A percentile compares a stretch with the other conserved stretches of the same genome.
phyloP scores from a whole-genome alignment of 2,797 vertebrate species.

The Vultur gryphus region DNA sequence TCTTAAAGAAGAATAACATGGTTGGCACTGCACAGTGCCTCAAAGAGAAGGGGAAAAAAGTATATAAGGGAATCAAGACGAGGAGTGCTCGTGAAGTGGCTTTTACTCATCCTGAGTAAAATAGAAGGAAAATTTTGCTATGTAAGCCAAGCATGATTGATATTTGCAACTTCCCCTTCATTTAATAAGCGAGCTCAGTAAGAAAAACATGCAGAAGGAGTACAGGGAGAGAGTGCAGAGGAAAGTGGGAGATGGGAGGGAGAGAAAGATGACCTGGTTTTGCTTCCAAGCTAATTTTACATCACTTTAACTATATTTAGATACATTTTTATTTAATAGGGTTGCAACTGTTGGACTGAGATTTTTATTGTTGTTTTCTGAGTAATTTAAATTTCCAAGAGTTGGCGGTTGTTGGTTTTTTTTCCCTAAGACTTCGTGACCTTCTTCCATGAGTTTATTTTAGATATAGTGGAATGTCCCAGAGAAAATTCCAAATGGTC shows the following conservation, averaged over 20 bases:
- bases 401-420: not conserved
- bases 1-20: not conserved
- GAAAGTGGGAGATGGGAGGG: not conserved
- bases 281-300: constrained; percentile 21
- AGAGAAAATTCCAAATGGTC: constrained; percentile 65
- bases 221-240: not conserved
- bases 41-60: not conserved
- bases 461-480: constrained; percentile 42
- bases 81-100: not conserved
- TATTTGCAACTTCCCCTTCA: not conserved
- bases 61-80: not conserved
- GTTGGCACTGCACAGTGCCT: not conserved
- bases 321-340: not conserved
- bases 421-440: not conserved
- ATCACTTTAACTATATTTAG: constrained; percentile 29
- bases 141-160: not conserved
- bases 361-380: constrained; percentile 8
- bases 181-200: not conserved
- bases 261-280: constrained; percentile 7
- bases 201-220: not conserved
- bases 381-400: constrained; percentile 13
- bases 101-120: not conserved
- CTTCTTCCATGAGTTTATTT: constrained; percentile 57
- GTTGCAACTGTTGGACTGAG: not conserved
- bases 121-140: not conserved